Conservation (phyloP, 2,113 vertebrate species). For the Accipiter virgatus region DNA sequence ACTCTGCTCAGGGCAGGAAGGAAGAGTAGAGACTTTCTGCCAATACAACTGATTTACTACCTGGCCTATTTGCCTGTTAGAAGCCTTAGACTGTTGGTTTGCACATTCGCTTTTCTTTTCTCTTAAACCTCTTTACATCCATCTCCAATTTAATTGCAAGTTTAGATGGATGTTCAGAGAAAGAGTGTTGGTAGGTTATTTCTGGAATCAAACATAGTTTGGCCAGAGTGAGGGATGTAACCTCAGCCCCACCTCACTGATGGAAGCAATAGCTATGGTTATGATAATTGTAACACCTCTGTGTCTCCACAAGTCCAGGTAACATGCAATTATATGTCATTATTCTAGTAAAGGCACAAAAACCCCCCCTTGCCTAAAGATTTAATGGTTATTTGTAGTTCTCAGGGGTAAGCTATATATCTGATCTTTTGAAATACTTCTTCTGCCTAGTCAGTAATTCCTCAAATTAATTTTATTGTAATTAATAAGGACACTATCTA, state of each 20-base stretch:
- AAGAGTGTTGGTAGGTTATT: background rate
- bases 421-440: background rate
- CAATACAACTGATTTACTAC: background rate
- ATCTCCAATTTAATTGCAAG: background rate
- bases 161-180: background rate
- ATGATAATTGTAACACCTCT: background rate
- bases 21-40: background rate
- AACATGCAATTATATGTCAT: background rate
- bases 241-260: background rate
- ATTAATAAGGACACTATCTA: background rate
- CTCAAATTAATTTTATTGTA: background rate
- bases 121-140: background rate
- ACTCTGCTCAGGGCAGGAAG: background rate
- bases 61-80: background rate
- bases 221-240: background rate
- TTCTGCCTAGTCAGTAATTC: background rate
- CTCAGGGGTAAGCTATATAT: background rate
- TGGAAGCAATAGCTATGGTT: background rate
- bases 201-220: background rate
- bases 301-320: background rate
- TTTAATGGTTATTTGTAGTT: background rate
- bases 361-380: background rate
- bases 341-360: background rate
- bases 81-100: background rate
- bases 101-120: background rate